A percentile compares a stretch with the other conserved stretches of the same genome.
Conservation (phyloP, 1,140 invertebrate genomes). For the Helicoverpa zea region DNA sequence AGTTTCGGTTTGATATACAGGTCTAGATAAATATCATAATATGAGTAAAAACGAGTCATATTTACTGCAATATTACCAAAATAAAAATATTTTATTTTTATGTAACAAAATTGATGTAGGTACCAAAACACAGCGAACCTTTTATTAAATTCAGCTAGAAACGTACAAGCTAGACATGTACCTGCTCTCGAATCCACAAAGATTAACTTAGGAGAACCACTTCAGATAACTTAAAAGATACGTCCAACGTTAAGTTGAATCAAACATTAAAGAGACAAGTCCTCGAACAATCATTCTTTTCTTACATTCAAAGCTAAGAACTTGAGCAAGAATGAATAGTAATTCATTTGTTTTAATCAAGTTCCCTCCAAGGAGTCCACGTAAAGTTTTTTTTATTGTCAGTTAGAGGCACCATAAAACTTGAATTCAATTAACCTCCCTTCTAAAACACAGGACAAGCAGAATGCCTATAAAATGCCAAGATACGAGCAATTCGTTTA, state of each 20-base stretch:
- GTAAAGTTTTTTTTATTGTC: conserved; percentile 45
- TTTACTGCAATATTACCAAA: too few relatives aligned
- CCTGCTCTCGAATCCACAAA: neutral
- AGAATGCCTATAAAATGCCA: conserved; percentile 47
- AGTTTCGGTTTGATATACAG: too few relatives aligned
- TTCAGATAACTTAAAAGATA: neutral
- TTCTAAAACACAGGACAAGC: conserved; percentile 42
- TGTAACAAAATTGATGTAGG: too few relatives aligned
- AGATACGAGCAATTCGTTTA: conserved; percentile 49
- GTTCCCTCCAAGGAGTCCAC: conserved; percentile 29
- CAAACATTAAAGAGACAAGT: conserved; percentile 3
- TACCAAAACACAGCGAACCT: neutral
- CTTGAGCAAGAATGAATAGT: conserved; percentile 30
- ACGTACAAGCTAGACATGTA: neutral
- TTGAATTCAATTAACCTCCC: conserved; percentile 50
- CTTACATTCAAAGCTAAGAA: conserved; percentile 34
- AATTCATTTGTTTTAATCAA: conserved; percentile 46
- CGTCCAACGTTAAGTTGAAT: neutral
- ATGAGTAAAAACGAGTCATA: too few relatives aligned
- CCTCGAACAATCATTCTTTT: conserved; percentile 30
- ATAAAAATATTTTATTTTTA: too few relatives aligned
- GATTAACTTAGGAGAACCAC: neutral
- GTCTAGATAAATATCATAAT: too few relatives aligned
- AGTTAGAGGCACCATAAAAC: conserved; percentile 50
- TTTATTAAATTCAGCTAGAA: neutral